Conservation (phyloP, 2,797 vertebrate species). For the Sciaenops ocellatus region DNA sequence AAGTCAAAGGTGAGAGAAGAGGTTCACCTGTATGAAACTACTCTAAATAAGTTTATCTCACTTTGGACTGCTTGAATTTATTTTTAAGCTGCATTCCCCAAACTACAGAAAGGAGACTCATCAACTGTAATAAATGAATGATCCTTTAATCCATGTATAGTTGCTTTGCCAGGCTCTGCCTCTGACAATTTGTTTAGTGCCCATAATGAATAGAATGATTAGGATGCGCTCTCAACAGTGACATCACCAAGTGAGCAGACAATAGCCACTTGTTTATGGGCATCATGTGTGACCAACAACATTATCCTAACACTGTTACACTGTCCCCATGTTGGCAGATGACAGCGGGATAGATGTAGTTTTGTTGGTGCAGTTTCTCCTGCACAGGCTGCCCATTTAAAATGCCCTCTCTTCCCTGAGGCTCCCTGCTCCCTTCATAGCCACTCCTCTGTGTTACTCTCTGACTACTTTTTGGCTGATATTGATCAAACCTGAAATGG, state of each 20-base stretch:
- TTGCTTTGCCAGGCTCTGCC: neutral
- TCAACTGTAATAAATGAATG: neutral
- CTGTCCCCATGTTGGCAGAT: slow-evolving; percentile 24
- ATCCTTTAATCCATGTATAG: neutral
- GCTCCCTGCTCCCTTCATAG: slow-evolving; percentile 50
- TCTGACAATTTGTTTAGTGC: neutral
- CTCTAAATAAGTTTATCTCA: neutral
- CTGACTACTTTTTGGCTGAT: slow-evolving; percentile 70
- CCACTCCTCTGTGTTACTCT: slow-evolving; percentile 48
- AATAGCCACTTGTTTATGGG: slow-evolving; percentile 29
- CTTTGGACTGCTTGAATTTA: neutral
- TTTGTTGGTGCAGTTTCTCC: slow-evolving; percentile 31
- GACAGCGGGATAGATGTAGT: slow-evolving; percentile 3
- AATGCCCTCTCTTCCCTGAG: slow-evolving; percentile 41
- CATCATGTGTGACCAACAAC: slow-evolving; percentile 21
- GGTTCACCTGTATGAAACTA: no score
- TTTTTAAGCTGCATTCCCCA: neutral
- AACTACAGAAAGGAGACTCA: neutral
- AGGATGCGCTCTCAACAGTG: neutral
- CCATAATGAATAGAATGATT: neutral
- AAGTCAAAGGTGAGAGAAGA: neutral
- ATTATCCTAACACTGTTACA: neutral
- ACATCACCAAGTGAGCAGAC: slow-evolving; percentile 14
- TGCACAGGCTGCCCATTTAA: slow-evolving; percentile 40
- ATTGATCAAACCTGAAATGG: slow-evolving; percentile 82